A percentile compares a stretch with the other conserved stretches of the same genome.
phyloP scores from a whole-genome alignment of 2,888 invertebrate species.

The Ferrisia virgata region DNA sequence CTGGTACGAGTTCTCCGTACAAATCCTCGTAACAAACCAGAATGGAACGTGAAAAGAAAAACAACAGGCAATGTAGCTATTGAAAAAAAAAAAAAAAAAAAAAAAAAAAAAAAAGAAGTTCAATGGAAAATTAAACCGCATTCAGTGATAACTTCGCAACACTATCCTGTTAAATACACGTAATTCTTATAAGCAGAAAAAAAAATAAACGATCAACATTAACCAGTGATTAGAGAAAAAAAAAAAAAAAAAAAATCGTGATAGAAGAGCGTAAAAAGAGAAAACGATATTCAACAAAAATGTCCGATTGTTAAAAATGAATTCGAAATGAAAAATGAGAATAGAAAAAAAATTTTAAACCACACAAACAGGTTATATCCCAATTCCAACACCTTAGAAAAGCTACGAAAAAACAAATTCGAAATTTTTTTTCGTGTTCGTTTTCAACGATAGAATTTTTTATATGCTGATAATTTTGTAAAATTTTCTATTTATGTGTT shows the following conservation, averaged over 20 bases:
- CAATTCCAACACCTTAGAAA: not conserved
- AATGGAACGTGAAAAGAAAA: not conserved
- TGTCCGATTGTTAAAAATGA: not conserved
- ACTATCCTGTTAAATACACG: slow-evolving; percentile 22
- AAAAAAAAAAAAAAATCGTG: slow-evolving; percentile 10
- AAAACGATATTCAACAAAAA: slow-evolving; percentile 20
- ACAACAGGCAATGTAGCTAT: not conserved
- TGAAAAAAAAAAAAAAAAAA: not conserved
- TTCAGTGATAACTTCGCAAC: not conserved
- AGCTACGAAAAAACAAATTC: not conserved
- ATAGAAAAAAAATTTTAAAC: not conserved
- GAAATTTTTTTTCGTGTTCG: not conserved
- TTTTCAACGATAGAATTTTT: not conserved
- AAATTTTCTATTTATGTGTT: too few species aligned
- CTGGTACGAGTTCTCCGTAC: not conserved
- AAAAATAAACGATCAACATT: not conserved
- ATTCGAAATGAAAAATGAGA: not conserved
- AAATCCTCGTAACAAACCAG: not conserved
- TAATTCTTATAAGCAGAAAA: not conserved
- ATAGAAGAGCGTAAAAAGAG: not conserved
- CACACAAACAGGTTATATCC: not conserved
- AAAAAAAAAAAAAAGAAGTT: not conserved
- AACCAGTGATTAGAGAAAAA: not conserved
- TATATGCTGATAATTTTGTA: too few species aligned
- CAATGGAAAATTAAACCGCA: not conserved